These are phyloP conservation scores for Cygnus buccinator DNA, from an alignment of 2,113 vertebrate genomes.

Conservation along the genomic window DNA sequence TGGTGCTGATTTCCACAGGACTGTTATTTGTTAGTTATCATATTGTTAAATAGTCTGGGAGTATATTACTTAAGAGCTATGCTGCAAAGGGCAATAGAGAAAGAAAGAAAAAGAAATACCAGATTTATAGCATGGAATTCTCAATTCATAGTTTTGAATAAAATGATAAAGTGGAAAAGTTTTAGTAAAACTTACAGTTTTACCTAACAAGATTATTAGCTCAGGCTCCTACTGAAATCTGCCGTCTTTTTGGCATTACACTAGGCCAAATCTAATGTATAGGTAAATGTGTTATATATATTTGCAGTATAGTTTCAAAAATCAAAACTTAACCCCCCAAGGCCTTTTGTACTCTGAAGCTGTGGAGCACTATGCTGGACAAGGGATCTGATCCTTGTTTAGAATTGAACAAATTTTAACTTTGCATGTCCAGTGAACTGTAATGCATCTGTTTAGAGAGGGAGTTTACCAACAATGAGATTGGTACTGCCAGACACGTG, in stretches of 20 bases:
- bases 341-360: not conserved
- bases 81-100: not conserved
- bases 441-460: not conserved
- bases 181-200: not conserved
- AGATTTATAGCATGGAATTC: not conserved
- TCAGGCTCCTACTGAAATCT: not conserved
- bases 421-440: not conserved
- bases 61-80: not conserved
- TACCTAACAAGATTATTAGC: not conserved
- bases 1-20: not conserved
- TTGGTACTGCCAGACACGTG: not conserved
- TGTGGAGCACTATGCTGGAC: not conserved
- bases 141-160: not conserved
- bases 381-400: not conserved
- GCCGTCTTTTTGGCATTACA: rapidly evolving
- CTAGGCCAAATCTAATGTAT: not conserved
- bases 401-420: not conserved
- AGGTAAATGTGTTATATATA: not conserved
- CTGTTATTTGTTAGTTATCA: not conserved
- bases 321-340: not conserved
- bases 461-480: not conserved
- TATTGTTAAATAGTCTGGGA: not conserved
- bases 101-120: not conserved
- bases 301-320: not conserved
- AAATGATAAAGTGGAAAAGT: not conserved